Percentiles rank a stretch among this genome's conserved stretches.
Conservation (phyloP, 2,797 vertebrate species). For the Cuculus canorus region DNA sequence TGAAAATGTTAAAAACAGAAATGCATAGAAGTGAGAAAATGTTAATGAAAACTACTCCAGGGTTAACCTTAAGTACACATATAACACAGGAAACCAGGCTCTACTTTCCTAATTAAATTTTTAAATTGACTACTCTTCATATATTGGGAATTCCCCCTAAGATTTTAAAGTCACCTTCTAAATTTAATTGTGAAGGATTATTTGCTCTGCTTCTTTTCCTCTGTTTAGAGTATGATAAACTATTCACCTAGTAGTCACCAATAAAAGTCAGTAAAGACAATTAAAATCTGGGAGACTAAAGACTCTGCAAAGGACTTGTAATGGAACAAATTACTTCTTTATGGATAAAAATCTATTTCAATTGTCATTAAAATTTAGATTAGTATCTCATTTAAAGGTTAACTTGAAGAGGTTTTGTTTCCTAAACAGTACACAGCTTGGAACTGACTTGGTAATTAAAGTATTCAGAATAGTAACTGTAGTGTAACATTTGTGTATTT, state of each 20-base stretch:
- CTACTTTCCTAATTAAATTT: slow-evolving; percentile 27
- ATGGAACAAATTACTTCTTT: background rate
- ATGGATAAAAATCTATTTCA: background rate
- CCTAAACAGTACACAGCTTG: background rate
- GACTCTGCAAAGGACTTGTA: background rate
- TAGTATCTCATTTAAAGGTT: background rate
- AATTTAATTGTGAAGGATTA: slow-evolving; percentile 36
- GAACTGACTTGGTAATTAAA: background rate
- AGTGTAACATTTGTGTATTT: background rate
- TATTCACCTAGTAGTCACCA: slow-evolving; percentile 28
- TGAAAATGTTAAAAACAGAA: background rate
- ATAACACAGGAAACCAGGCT: background rate
- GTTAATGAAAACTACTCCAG: background rate
- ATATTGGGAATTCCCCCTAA: background rate
- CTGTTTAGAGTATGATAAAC: slow-evolving; percentile 44
- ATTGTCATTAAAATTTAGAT: background rate
- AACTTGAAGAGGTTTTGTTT: background rate
- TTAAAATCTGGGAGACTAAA: slow-evolving; percentile 19
- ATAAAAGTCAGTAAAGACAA: slow-evolving; percentile 19
- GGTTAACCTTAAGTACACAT: background rate
- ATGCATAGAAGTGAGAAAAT: background rate
- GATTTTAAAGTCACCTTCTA: slow-evolving; percentile 56
- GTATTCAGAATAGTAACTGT: background rate
- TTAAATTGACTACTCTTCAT: slow-evolving; percentile 20
- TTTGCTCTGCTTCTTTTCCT: slow-evolving; percentile 16